Conservation (phyloP, 2,113 vertebrate genomes). For the Monarcha castaneiventris region DNA sequence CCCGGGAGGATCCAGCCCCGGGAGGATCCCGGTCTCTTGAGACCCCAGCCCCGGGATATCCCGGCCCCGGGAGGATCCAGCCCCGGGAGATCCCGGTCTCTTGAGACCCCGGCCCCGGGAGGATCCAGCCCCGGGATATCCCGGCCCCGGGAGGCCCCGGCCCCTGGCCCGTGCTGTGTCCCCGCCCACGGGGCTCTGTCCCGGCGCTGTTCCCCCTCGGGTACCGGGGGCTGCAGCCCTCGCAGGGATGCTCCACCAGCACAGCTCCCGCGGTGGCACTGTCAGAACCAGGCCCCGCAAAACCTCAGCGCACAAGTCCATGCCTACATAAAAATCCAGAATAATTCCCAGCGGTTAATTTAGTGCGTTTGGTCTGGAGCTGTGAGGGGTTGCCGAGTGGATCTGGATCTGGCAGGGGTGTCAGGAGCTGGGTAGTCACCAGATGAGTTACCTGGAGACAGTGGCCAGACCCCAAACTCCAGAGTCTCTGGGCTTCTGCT, state of each 20-base stretch:
- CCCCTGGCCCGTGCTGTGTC: not conserved
- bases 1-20: too few species aligned
- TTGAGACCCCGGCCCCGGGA: too few species aligned
- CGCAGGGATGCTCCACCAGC: not conserved
- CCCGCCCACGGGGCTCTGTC: not conserved
- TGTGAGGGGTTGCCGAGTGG: not conserved
- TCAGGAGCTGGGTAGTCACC: not conserved
- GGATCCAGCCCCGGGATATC: not conserved
- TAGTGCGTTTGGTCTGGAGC: rapidly evolving
- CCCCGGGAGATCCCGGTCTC: not conserved
- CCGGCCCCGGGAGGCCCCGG: not conserved
- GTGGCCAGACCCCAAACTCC: not conserved
- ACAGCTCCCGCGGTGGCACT: not conserved
- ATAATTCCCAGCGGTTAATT: not conserved
- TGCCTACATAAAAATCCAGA: rapidly evolving
- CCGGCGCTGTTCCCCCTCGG: not conserved
- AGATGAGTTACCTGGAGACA: not conserved
- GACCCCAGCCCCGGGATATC: too few species aligned
- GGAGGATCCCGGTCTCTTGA: not conserved
- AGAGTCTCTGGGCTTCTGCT: not conserved
- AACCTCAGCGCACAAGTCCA: too few species aligned
- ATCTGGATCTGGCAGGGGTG: not conserved
- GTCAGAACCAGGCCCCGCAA: rapidly evolving
- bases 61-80: not conserved
- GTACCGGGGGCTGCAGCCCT: not conserved